Evolutionary conservation across 2,797 vertebrate species (phyloP).

Genomic region (Erpetoichthys calabaricus): DNA sequence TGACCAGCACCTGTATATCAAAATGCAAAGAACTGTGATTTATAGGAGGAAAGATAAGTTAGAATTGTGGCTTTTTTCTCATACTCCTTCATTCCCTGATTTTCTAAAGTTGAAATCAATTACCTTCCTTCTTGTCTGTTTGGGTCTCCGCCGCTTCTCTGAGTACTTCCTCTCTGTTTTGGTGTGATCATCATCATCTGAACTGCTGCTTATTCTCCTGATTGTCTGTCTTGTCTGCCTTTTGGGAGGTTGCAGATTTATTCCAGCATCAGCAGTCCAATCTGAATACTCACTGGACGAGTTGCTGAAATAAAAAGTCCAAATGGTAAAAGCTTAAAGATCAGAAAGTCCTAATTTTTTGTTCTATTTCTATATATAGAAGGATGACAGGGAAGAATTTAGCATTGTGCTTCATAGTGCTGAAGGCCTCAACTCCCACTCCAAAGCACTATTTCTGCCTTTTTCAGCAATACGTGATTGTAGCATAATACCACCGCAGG

Average conservation of each 20-base stretch:
- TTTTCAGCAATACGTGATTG: no score
- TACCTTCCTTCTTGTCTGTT: slow-evolving; percentile 75
- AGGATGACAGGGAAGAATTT: no score
- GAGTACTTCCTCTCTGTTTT: slow-evolving; percentile 26
- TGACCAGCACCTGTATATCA: no score
- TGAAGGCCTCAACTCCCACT: no score
- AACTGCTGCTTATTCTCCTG: slow-evolving; percentile 73
- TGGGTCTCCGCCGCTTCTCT: slow-evolving; percentile 65
- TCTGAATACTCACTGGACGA: slow-evolving; percentile 96
- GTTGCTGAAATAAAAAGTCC: slow-evolving; percentile 48
- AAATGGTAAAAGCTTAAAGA: slow-evolving; percentile 1
- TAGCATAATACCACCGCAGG: no score
- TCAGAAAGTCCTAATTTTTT: no score
- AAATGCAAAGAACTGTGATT: no score
- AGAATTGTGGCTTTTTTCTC: no score
- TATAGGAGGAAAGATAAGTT: no score
- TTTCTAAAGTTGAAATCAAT: slow-evolving; percentile 2
- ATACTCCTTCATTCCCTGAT: not conserved
- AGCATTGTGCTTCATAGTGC: no score
- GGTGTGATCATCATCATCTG: slow-evolving; percentile 69
- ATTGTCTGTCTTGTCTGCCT: slow-evolving; percentile 67
- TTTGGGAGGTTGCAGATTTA: slow-evolving; percentile 95
- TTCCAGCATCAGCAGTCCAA: slow-evolving; percentile 94
- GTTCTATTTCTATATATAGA: no score
- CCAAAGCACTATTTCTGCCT: no score